phyloP scores from a whole-genome alignment of 2,888 invertebrate species.

The Ectobius pallidus region DNA sequence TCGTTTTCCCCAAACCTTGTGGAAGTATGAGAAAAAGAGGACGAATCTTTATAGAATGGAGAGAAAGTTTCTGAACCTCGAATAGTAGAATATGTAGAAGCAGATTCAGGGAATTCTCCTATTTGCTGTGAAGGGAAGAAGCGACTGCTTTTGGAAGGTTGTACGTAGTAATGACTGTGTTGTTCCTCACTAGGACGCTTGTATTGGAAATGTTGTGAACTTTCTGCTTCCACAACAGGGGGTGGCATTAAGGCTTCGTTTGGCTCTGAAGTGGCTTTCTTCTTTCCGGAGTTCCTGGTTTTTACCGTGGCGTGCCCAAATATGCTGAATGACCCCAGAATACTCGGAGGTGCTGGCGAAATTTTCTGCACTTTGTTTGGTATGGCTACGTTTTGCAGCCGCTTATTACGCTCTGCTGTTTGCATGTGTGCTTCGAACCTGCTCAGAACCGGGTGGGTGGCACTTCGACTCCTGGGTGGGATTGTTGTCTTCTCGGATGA shows the following conservation, averaged over 20 bases:
- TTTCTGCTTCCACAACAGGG: constrained; percentile 8
- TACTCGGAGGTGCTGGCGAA: constrained; percentile 34
- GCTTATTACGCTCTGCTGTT: constrained; percentile 33
- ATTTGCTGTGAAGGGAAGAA: constrained; percentile 4
- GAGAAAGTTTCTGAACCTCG: background rate
- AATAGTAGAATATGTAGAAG: background rate
- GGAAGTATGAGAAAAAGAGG: constrained; percentile 1
- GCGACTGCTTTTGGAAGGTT: background rate
- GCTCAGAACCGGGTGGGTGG: constrained; percentile 37
- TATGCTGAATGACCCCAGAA: constrained; percentile 63
- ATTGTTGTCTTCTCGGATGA: constrained; percentile 17
- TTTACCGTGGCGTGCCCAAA: constrained; percentile 56
- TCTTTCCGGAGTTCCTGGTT: constrained; percentile 20
- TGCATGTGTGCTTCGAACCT: constrained; percentile 39
- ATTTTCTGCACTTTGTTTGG: constrained; percentile 29
- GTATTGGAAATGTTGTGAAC: background rate
- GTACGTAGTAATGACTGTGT: background rate
- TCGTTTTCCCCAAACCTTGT: constrained; percentile 1
- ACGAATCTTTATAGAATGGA: background rate
- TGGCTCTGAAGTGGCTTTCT: constrained; percentile 31
- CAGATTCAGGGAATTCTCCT: background rate
- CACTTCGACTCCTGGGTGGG: background rate
- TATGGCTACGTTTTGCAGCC: background rate
- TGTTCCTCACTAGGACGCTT: background rate
- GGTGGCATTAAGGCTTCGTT: constrained; percentile 37